Conservation (phyloP, 2,113 vertebrate species). For the Myotis brandtii region DNA sequence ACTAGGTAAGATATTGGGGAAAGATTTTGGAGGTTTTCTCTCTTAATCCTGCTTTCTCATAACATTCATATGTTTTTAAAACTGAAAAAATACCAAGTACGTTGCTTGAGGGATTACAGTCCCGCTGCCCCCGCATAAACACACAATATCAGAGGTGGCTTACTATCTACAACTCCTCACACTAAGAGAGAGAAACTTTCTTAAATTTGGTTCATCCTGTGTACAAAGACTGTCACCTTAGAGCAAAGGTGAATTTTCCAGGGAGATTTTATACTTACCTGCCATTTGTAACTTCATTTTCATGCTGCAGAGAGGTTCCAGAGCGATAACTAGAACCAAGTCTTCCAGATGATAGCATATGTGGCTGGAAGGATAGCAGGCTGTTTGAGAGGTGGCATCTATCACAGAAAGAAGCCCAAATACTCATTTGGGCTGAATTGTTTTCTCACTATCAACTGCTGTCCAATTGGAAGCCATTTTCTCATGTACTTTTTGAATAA, state of each 20-base stretch:
- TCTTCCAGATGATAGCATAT: not conserved
- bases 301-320: not conserved
- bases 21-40: not conserved
- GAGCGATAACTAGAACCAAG: not conserved
- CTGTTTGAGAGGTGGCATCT: not conserved
- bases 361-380: not conserved
- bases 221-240: not conserved
- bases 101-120: not conserved
- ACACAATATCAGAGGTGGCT: not conserved
- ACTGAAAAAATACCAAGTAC: not conserved
- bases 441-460: not conserved
- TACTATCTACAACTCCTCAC: not conserved
- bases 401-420: not conserved
- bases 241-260: not conserved
- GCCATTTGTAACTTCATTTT: not conserved
- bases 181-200: not conserved
- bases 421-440: not conserved
- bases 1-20: not conserved
- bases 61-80: not conserved
- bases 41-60: not conserved
- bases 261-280: not conserved
- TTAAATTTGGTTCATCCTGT: not conserved
- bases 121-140: too few species aligned
- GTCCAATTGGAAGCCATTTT: not conserved
- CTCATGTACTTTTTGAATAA: constrained; percentile 34